Evolutionary conservation across 2,113 vertebrate genomes (phyloP), one percentile per base, ranked within the genome.

Genomic region (Nematolebias whitei): DNA sequence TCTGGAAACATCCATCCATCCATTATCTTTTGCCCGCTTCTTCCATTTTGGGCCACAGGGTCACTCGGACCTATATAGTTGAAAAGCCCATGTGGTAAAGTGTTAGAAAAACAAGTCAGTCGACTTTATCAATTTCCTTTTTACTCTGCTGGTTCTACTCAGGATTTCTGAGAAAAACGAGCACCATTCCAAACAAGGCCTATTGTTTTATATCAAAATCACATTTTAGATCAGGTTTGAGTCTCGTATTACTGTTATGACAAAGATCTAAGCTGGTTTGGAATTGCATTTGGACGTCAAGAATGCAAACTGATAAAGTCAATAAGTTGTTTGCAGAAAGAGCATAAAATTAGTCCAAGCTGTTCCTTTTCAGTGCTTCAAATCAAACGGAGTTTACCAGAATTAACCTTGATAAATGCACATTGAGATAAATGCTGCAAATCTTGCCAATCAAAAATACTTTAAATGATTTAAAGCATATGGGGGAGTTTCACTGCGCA

Each of bases 321-420:
- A 79, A 69, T 50, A 63, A 53, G 40, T 49, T 41, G 9, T 61
- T 49, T 32, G 41, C 71, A 61, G 63, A 76, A 78, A 54, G 64
- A 85, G 45, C 41, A 41, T 82, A 79, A 83, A 83, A 61, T 15
- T 23, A 57, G 38, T 73, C 81, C 51, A 77, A 85, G 72, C 20
- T 63, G 65, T 92, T 90, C 87, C 83, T 56, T 80, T 87, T 89
- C 83, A 87, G 64, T 26, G 41, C 59, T 51, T 63, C 51, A 67
- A 71, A 26, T 78, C 57, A 73, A 82, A 54, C 44, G 23, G 29
- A 41, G 43, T 74, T 45, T 61, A 75, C 43, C 32, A 47, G 81
- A 85, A 71, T 78, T 44, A 67, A 63, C 56, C 56, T 60, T 53
- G 51, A 50, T 51, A 82, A 72, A 79, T 68, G 47, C 65, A 55